Conservation (phyloP, 1,140 invertebrate genomes). For the Diploscapter pachys region DNA sequence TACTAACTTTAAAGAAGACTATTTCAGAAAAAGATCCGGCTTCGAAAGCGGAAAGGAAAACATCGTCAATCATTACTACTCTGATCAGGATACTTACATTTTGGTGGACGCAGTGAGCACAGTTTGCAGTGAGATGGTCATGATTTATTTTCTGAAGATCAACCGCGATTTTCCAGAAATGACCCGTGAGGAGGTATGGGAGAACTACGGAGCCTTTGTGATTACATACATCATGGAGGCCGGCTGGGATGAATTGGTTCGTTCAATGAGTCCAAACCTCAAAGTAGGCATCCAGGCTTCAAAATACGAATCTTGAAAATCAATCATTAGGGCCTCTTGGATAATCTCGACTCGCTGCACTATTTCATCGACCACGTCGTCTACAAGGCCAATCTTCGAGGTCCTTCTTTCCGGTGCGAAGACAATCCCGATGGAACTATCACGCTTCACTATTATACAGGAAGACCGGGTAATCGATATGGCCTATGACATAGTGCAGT, state of each 20-base stretch:
- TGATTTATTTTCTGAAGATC: no score
- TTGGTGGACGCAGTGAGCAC: constrained; percentile 31
- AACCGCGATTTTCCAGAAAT: constrained; percentile 35
- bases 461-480: constrained; percentile 40
- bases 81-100: constrained; percentile 37
- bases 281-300: constrained; percentile 3
- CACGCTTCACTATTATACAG: constrained; percentile 61
- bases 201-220: constrained; percentile 49
- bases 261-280: constrained; percentile 36
- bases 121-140: no score
- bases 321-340: constrained; percentile 19
- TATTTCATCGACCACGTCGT: constrained; percentile 41
- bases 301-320: neutral
- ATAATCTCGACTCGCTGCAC: constrained; percentile 38
- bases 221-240: constrained; percentile 52
- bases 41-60: constrained; percentile 42
- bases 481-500: constrained; percentile 16
- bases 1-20: no score
- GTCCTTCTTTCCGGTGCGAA: constrained; percentile 57
- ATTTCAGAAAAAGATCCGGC: constrained; percentile 29
- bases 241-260: constrained; percentile 42
- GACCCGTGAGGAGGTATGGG: constrained; percentile 48
- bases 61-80: constrained; percentile 42
- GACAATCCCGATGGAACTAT: constrained; percentile 55
- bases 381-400: constrained; percentile 52